Evolutionary conservation across 2,797 vertebrate species (phyloP).

Genomic region (Cephalopachus bancanus): DNA sequence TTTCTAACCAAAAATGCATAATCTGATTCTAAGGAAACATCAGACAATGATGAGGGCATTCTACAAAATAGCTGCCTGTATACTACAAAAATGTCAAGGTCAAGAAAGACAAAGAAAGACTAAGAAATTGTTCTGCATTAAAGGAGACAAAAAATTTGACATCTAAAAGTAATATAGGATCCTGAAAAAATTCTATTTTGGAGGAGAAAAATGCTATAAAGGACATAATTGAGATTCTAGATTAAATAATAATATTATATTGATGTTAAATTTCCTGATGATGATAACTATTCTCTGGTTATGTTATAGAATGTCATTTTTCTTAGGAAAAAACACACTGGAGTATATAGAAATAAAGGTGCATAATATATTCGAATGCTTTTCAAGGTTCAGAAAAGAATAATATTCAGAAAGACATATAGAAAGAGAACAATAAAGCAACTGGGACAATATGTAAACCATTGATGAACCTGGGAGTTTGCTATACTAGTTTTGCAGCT

Average conservation of each 20-base stretch:
- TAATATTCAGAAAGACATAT: neutral
- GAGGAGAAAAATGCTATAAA: neutral
- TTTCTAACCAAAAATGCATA: neutral
- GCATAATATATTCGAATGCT: neutral
- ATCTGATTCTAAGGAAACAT: neutral
- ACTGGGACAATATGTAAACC: neutral
- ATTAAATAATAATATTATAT: neutral
- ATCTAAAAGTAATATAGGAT: neutral
- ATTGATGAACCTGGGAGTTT: neutral
- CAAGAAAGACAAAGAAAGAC: neutral
- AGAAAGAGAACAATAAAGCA: neutral
- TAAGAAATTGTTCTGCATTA: neutral
- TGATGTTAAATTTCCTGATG: neutral
- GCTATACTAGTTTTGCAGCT: neutral
- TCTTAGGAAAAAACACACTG: neutral
- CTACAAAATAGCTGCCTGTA: neutral
- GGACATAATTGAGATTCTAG: neutral
- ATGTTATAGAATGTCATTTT: conserved; percentile 5
- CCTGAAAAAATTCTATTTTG: neutral
- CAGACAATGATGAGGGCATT: neutral
- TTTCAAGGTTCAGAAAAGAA: neutral
- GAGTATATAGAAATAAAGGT: neutral
- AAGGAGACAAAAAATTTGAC: neutral
- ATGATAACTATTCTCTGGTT: neutral
- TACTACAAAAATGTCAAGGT: neutral